A percentile compares a stretch with the other conserved stretches of the same genome.
These are phyloP conservation scores for Nomada lathburiana DNA, from an alignment of 2,888 invertebrate species.

Conservation along the genomic window DNA sequence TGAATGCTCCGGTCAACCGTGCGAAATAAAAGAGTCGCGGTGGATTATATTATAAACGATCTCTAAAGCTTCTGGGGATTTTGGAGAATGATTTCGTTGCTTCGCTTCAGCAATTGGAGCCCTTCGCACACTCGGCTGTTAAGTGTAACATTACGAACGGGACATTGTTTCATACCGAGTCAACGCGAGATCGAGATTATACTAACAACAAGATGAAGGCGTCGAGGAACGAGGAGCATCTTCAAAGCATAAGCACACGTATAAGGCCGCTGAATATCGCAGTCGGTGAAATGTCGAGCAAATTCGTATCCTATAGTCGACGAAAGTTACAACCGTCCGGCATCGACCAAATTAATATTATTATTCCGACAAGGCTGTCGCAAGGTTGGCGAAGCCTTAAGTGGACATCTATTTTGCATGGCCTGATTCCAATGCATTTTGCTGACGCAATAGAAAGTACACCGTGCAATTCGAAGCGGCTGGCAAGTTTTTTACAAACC, in stretches of 20 bases:
- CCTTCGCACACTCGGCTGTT: no score
- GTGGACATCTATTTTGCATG: slow-evolving; percentile 52
- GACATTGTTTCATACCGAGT: no score
- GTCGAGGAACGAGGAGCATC: slow-evolving; percentile 22
- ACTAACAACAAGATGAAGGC: not conserved
- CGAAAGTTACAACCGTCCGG: slow-evolving; percentile 26
- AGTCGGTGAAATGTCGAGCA: not conserved
- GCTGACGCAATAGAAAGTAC: slow-evolving; percentile 30
- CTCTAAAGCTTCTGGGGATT: not conserved
- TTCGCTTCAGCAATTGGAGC: no score
- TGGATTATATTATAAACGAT: no score
- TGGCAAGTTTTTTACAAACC: slow-evolving; percentile 21
- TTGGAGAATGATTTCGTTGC: not conserved
- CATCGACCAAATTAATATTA: slow-evolving; percentile 54
- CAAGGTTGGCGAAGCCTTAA: slow-evolving; percentile 65
- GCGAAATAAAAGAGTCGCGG: not conserved
- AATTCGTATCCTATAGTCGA: slow-evolving; percentile 10
- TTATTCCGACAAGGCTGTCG: slow-evolving; percentile 54
- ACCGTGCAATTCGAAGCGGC: slow-evolving; percentile 39
- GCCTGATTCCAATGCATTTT: slow-evolving; percentile 45
- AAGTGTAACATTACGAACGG: no score
- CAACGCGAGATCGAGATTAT: not conserved
- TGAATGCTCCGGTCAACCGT: not conserved
- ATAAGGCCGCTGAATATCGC: not conserved
- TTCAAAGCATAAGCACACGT: not conserved